These are phyloP conservation scores for Hemicrepidius hirtus DNA, from an alignment of 2,888 invertebrate genomes.

Conservation along the genomic window DNA sequence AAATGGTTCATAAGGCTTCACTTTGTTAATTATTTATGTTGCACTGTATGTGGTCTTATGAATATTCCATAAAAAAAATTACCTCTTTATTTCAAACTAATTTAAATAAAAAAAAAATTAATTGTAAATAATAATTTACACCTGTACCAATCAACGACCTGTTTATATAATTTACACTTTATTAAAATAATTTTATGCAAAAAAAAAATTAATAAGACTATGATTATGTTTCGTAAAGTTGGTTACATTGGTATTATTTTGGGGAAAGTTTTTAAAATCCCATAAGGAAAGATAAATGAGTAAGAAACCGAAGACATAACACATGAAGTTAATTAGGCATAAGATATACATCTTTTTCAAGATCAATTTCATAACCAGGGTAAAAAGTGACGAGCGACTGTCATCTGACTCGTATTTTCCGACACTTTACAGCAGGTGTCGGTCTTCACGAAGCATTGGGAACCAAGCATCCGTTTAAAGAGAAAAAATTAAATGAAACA, in stretches of 20 bases:
- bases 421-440: conserved; percentile 61
- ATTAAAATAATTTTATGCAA: neutral
- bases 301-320: conserved; percentile 53
- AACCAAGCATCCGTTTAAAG: conserved; percentile 64
- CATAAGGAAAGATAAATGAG: conserved; percentile 48
- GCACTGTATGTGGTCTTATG: neutral
- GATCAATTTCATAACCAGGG: conserved; percentile 58
- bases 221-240: too few relatives aligned
- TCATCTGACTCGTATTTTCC: conserved; percentile 49
- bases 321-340: conserved; percentile 64
- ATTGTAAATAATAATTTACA: conserved; percentile 19
- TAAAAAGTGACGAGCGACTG: conserved; percentile 51
- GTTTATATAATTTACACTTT: neutral
- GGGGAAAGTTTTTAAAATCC: neutral
- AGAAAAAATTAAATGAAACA: conserved; percentile 59
- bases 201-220: neutral
- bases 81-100: neutral
- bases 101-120: neutral
- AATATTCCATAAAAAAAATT: neutral
- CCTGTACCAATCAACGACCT: conserved; percentile 9
- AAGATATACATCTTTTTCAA: conserved; percentile 63
- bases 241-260: too few relatives aligned
- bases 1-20: too few relatives aligned
- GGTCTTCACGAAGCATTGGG: conserved; percentile 64
- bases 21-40: too few relatives aligned